phyloP scores from a whole-genome alignment of 2,113 vertebrate genomes.

The Neogobius melanostomus region DNA sequence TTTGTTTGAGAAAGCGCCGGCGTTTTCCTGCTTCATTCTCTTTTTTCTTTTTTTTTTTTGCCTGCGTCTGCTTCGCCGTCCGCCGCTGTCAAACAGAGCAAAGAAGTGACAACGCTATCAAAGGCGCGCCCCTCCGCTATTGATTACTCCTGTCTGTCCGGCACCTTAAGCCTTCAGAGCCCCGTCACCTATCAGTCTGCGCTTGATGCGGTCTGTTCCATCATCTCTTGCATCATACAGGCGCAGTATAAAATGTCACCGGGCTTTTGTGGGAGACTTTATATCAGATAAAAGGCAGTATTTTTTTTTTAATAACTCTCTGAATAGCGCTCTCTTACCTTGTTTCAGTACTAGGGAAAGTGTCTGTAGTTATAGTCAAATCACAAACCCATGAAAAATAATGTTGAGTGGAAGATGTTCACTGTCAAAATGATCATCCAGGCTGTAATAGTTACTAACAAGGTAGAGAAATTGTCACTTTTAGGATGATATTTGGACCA shows the following conservation, averaged over 20 bases:
- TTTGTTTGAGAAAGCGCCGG: slow-evolving; percentile 41
- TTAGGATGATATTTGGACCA: too few relatives aligned
- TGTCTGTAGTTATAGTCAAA: not conserved
- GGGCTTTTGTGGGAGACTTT: slow-evolving; percentile 44
- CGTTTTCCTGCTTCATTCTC: slow-evolving; percentile 26
- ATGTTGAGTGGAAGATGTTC: slow-evolving; percentile 2
- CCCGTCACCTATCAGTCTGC: slow-evolving; percentile 61
- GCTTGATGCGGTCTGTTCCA: slow-evolving; percentile 46
- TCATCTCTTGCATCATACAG: slow-evolving; percentile 45
- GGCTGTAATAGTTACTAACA: too few relatives aligned
- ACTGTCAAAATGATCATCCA: too few relatives aligned
- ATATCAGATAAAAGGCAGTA: slow-evolving; percentile 34
- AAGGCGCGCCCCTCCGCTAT: slow-evolving; percentile 55
- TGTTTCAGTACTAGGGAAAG: slow-evolving; percentile 10
- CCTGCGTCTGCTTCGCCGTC: slow-evolving; percentile 26
- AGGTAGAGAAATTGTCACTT: too few relatives aligned
- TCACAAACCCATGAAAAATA: not conserved
- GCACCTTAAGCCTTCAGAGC: slow-evolving; percentile 68
- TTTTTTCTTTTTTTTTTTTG: slow-evolving; percentile 41
- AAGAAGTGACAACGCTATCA: slow-evolving; percentile 63
- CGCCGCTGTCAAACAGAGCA: slow-evolving; percentile 53
- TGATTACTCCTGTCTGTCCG: slow-evolving; percentile 63
- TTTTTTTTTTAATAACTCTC: slow-evolving; percentile 33
- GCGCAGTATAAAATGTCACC: slow-evolving; percentile 52
- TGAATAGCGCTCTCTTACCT: slow-evolving; percentile 29